Base-by-base conservation (phyloP, 1,140 invertebrate genomes). In the Apocrypta bakeri region DNA sequence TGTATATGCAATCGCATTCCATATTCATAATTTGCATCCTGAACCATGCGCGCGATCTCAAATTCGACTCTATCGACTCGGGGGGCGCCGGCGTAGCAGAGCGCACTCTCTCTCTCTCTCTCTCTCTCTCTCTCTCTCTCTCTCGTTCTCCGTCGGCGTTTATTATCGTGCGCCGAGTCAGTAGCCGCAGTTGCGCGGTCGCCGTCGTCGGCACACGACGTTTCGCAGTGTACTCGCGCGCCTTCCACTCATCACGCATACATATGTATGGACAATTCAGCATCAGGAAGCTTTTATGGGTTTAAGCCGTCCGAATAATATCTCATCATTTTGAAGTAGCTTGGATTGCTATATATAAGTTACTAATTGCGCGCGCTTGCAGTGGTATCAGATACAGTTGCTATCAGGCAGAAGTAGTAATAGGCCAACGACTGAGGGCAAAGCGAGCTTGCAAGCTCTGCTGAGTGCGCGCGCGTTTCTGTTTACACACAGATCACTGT, bases 81-180 rank as follows among this genome's bases (percentile, higher is more conserved):
- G 74, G 68, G 73, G 66, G 66, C 68, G 81, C 56, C 31, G 66
- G 66, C 75, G 68, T 56, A 56, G 48, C 48, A n/a, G 48, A 56
- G 48, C 14, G 63, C 27, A 11, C n/a, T n/a, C 68, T n/a, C 33
- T 33, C 40, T 75, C n/a, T n/a, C n/a, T n/a, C 25, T 7, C 21
- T n/a, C 68, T 27, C 33, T 24, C 27, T 75, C 42, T 48, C 42
- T 72, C 40, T n/a, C 71, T 17, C 71, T 40, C 37, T 12, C 29
- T 31, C 29, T 71, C 33, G 12, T 9, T 17, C 69, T 31, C 69
- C 4, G 61, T 66, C 33, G 42, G 61, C 77, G 73, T 79, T 79
- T 85, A 86, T 87, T 87, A 87, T 86, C 84, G 85, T 75, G 79
- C 82, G 84, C 83, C 79, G 79, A 82, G 81, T 73, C 72, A 73